Percentiles rank a stretch among this genome's conserved stretches.
Conservation (phyloP, 2,113 vertebrate genomes). For the Antechinus flavipes region DNA sequence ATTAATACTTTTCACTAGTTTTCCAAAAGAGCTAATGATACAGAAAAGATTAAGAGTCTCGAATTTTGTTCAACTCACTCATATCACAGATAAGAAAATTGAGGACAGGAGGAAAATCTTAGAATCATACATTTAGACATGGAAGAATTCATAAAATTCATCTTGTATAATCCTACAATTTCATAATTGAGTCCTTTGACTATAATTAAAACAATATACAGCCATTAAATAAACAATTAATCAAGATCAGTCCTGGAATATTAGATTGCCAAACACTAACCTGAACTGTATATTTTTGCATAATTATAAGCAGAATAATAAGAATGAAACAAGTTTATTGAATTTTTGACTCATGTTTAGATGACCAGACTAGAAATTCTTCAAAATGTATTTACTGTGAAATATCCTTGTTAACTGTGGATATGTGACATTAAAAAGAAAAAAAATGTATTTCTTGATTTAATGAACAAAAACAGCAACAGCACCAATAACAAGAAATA, state of each 20-base stretch:
- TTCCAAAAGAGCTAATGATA: background rate
- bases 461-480: background rate
- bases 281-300: background rate
- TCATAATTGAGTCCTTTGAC: background rate
- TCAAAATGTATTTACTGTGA: constrained; percentile 29
- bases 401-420: background rate
- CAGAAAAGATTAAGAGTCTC: background rate
- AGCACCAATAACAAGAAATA: background rate
- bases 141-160: background rate
- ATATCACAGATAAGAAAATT: background rate
- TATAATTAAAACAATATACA: background rate
- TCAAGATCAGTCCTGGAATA: background rate
- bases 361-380: background rate
- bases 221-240: background rate
- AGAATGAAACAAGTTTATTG: background rate
- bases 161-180: background rate
- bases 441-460: background rate
- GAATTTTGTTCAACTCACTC: background rate
- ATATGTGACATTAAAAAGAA: background rate
- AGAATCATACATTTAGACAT: background rate
- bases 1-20: background rate
- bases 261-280: background rate
- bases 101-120: background rate
- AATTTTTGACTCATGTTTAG: background rate
- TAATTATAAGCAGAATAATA: background rate